Evolutionary conservation across 1,140 invertebrate genomes (phyloP).

Genomic region (Chironomus striatipennis): DNA sequence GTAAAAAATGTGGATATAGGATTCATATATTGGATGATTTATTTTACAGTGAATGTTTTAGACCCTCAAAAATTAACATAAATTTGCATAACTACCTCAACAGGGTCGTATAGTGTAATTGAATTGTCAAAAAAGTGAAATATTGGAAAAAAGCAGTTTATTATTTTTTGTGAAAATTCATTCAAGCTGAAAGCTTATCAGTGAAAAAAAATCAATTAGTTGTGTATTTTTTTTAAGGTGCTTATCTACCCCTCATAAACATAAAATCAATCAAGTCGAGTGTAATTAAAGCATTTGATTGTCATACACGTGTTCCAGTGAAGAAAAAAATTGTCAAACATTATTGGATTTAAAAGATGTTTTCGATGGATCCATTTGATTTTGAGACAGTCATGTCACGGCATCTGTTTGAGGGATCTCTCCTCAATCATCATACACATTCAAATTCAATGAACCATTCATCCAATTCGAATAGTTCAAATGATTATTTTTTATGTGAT

Average conservation of each 20-base stretch:
- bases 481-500: conserved; percentile 45
- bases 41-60: neutral
- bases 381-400: conserved; percentile 42
- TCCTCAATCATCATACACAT: conserved; percentile 38
- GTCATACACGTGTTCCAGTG: neutral
- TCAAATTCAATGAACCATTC: conserved; percentile 27
- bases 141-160: neutral
- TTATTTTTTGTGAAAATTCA: neutral
- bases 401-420: conserved; percentile 41
- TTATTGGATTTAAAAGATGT: conserved; percentile 33
- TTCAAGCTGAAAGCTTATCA: neutral
- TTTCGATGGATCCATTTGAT: conserved; percentile 41
- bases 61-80: neutral
- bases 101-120: neutral
- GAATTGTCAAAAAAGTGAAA: neutral
- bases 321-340: neutral
- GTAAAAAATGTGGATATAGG: neutral
- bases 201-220: conserved; percentile 1
- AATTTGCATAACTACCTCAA: neutral
- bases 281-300: conserved; percentile 16
- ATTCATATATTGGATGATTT: too few species aligned
- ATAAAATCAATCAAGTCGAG: conserved; percentile 12
- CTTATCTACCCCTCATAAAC: conserved; percentile 5
- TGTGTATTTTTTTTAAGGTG: neutral
- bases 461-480: conserved; percentile 29